These are phyloP conservation scores for Erythrocercus mccallii DNA, from an alignment of 2,113 vertebrate species.

Conservation along the genomic window DNA sequence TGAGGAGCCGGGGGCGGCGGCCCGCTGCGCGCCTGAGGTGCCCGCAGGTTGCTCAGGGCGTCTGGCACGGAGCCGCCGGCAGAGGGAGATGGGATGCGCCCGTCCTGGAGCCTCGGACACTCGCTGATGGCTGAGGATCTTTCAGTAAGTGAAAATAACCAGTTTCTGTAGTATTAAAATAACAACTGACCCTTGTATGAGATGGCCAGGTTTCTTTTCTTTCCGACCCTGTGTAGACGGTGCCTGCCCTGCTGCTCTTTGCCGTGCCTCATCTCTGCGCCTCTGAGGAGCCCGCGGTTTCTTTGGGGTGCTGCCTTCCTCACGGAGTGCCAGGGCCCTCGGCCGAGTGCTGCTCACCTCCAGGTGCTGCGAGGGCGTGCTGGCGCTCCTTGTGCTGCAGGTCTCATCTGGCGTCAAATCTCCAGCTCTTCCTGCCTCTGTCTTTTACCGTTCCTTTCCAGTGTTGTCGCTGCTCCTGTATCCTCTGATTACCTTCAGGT, in stretches of 20 bases:
- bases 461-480: neutral
- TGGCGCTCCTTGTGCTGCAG: neutral
- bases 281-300: neutral
- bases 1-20: neutral
- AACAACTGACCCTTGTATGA: neutral
- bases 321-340: fast-evolving
- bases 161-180: neutral
- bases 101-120: neutral
- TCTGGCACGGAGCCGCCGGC: neutral
- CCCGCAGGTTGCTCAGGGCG: neutral
- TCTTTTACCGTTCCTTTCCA: neutral
- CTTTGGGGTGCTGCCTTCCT: fast-evolving
- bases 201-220: neutral
- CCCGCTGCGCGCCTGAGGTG: fast-evolving
- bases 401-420: neutral
- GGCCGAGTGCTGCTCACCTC: fast-evolving
- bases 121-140: neutral
- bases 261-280: neutral
- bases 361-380: neutral
- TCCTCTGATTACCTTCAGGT: neutral
- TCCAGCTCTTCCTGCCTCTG: neutral
- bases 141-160: neutral
- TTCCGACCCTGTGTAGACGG: fast-evolving
- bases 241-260: neutral
- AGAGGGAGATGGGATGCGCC: neutral